Evolutionary conservation across 2,888 invertebrate genomes (phyloP).

Genomic region (Aphidoletes aphidimyza): DNA sequence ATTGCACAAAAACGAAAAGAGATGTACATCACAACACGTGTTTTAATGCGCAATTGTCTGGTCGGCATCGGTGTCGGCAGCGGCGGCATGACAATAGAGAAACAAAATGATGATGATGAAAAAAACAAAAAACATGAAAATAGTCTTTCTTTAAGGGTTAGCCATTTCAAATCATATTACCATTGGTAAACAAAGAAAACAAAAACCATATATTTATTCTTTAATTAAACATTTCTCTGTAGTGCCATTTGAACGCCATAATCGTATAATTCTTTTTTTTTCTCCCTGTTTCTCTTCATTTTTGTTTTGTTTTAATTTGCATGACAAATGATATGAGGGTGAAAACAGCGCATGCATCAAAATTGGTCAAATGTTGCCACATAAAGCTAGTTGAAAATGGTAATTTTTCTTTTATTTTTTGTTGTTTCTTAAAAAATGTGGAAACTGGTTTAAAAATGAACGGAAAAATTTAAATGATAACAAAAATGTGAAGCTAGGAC

Average conservation of each 20-base stretch:
- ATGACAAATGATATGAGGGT: conserved; percentile 41
- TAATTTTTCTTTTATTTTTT: too few species aligned
- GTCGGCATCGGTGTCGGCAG: too few species aligned
- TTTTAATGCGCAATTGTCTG: not conserved
- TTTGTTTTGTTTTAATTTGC: not conserved
- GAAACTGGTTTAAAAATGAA: not conserved
- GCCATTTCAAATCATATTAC: conserved; percentile 18
- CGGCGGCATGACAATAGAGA: too few species aligned
- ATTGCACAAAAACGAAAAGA: not conserved
- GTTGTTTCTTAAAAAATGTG: not conserved
- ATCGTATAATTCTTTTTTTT: conserved; percentile 24
- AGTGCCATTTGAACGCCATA: conserved; percentile 54
- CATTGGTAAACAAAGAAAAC: conserved; percentile 14
- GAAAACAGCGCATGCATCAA: conserved; percentile 25
- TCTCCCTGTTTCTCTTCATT: not conserved
- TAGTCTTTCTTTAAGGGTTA: conserved; percentile 25
- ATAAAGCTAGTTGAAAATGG: conserved; percentile 7
- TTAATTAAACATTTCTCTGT: conserved; percentile 35
- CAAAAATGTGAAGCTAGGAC: not conserved
- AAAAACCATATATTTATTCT: not conserved
- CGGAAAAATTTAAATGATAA: not conserved
- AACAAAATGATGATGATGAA: not conserved
- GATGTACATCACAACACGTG: not conserved
- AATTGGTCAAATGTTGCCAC: conserved; percentile 22
- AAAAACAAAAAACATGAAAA: not conserved